Evolutionary conservation across 2,113 vertebrate species (phyloP).

Genomic region (Ceyx margarethae): DNA sequence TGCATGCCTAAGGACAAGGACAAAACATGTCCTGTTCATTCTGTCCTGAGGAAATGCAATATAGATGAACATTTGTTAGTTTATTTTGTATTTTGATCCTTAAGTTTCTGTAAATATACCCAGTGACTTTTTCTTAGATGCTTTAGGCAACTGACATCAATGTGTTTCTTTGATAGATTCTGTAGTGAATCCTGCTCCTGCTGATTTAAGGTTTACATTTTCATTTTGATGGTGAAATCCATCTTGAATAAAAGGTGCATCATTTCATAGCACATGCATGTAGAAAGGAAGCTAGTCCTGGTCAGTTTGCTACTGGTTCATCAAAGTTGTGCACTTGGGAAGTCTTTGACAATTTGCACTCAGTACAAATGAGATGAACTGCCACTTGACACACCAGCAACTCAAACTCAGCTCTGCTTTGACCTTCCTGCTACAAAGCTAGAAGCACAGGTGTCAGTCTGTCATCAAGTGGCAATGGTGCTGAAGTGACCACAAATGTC

Average conservation of each 20-base stretch:
- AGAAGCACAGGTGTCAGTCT: neutral
- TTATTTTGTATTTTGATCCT: neutral
- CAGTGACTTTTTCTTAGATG: neutral
- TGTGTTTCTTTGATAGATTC: neutral
- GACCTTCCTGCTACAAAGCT: neutral
- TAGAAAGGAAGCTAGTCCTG: neutral
- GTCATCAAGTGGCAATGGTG: neutral
- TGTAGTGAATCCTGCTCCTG: accelerated
- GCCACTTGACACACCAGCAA: neutral
- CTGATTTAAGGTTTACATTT: neutral
- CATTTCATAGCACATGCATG: neutral
- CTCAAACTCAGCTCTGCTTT: neutral
- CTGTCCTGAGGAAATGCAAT: neutral
- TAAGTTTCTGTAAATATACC: neutral
- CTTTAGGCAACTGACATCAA: neutral
- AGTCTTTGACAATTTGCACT: neutral
- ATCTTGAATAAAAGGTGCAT: neutral
- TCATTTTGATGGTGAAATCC: neutral
- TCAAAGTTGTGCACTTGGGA: neutral
- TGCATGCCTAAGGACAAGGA: neutral
- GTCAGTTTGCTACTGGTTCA: neutral
- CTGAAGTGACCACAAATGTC: neutral
- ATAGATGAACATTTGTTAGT: neutral
- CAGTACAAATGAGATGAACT: accelerated
- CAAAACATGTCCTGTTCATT: neutral